These are phyloP conservation scores for Bos javanicus DNA, from an alignment of 2,113 vertebrate species.

Conservation along the genomic window DNA sequence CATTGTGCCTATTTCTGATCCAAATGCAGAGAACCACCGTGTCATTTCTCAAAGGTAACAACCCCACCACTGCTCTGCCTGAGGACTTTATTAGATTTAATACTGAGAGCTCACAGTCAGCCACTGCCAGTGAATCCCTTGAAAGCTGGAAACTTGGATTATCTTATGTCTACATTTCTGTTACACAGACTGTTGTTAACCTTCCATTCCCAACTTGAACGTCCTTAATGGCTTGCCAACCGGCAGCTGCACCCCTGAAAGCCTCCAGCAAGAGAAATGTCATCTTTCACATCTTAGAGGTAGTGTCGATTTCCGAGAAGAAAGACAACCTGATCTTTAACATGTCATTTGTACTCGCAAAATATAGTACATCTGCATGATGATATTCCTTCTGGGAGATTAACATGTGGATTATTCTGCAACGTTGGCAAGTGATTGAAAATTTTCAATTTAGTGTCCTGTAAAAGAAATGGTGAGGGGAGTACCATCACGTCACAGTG, in stretches of 20 bases:
- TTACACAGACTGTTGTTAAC: conserved; percentile 61
- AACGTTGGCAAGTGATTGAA: conserved; percentile 33
- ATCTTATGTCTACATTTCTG: conserved; percentile 65
- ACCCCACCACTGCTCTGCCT: conserved; percentile 52
- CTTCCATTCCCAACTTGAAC: conserved; percentile 62
- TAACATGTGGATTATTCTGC: conserved; percentile 56
- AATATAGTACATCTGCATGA: conserved; percentile 44
- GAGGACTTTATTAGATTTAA: conserved; percentile 73
- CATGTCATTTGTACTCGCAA: conserved; percentile 38
- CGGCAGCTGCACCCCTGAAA: conserved; percentile 48
- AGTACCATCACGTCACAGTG: conserved; percentile 48
- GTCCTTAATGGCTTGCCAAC: conserved; percentile 59
- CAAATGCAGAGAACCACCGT: not conserved
- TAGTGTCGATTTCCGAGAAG: conserved; percentile 50
- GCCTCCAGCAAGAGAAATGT: conserved; percentile 55
- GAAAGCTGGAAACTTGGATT: conserved; percentile 59
- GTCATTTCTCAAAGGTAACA: conserved; percentile 66
- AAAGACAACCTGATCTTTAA: conserved; percentile 37
- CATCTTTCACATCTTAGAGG: conserved; percentile 55
- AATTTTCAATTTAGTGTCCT: conserved; percentile 49
- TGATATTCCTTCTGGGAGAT: conserved; percentile 52
- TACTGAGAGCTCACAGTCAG: conserved; percentile 69
- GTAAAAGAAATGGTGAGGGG: not conserved
- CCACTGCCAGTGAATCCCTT: conserved; percentile 57
- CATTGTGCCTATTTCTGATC: not conserved